Evolutionary conservation across 2,113 vertebrate species (phyloP), one percentile per base, ranked within the genome.

Genomic region (Corythoichthys haematopterus): DNA sequence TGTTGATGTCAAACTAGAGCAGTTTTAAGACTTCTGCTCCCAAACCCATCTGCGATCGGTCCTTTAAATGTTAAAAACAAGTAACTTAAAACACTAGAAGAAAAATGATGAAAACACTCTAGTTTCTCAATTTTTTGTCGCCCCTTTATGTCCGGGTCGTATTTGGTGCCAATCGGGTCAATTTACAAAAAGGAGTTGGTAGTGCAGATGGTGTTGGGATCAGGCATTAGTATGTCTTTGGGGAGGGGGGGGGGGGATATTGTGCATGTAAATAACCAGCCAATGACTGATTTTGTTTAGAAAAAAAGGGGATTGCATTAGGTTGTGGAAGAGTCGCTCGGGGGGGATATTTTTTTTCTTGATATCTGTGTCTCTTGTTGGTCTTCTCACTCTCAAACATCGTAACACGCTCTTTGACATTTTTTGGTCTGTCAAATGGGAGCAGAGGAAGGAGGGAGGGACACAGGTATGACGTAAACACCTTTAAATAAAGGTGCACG

Each of bases 211-310:
- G 84, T 80, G 87, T 90, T 85, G 84, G 84, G 85, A 84, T 68
- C 77, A 75, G 76, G 80, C 69, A 69, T 83, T 86, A 84, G 80
- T 85, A 75, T 82, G 75, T 87, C 72, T 84, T n/a, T 60, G 51
- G 75, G 62, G 76, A 45, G 28, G 33, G 33, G 0, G 82, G 28
- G 33, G 33, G 0, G 82, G 81, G 69, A 64, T 76, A 84, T 76
- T 88, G 80, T 88, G 86, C 88, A 89, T 90, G 88, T 90, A 90
- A 87, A 89, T 90, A 90, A 86, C 87, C 77, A 84, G 87, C 81
- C 81, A 84, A 84, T 88, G 80, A 90, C 85, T 84, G 83, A 88
- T 53, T 86, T 84, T 84, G 76, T 85, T 87, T 80, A 78, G 70
- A 57, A 60, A 66, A 4, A 37, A 38, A 20, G 12, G 59, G 68